A percentile compares a stretch with the other conserved stretches of the same genome.
These are phyloP conservation scores for Sesamia inferens DNA, from an alignment of 2,888 invertebrate genomes.

Conservation along the genomic window DNA sequence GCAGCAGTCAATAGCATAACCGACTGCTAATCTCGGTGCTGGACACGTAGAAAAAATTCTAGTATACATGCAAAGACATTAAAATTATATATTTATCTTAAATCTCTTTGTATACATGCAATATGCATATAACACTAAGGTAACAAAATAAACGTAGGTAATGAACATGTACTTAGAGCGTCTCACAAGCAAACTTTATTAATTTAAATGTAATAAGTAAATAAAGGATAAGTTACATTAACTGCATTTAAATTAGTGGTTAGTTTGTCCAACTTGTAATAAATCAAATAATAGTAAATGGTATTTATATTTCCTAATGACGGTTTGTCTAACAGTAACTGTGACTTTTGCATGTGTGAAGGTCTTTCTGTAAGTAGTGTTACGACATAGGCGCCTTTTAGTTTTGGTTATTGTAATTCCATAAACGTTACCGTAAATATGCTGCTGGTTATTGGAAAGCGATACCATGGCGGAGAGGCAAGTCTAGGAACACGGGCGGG, in stretches of 20 bases:
- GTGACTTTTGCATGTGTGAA: background rate
- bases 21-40: no score
- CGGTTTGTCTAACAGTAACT: background rate
- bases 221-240: background rate
- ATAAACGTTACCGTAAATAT: no score
- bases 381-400: no score
- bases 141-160: background rate
- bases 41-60: background rate
- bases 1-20: no score
- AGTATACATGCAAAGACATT: background rate
- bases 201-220: slow-evolving; percentile 6
- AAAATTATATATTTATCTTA: no score
- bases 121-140: background rate
- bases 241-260: slow-evolving; percentile 34
- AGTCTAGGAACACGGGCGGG: no score
- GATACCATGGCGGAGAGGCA: no score
- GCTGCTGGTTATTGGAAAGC: no score
- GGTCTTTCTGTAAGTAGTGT: background rate
- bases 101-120: background rate
- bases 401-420: no score
- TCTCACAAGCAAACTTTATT: background rate
- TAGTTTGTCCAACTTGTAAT: slow-evolving; percentile 15
- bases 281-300: slow-evolving; percentile 12
- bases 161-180: background rate
- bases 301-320: slow-evolving; percentile 10